Percentiles rank a stretch among this genome's conserved stretches.
phyloP scores from a whole-genome alignment of 2,888 invertebrate genomes.

The Cheilosia scutellata region DNA sequence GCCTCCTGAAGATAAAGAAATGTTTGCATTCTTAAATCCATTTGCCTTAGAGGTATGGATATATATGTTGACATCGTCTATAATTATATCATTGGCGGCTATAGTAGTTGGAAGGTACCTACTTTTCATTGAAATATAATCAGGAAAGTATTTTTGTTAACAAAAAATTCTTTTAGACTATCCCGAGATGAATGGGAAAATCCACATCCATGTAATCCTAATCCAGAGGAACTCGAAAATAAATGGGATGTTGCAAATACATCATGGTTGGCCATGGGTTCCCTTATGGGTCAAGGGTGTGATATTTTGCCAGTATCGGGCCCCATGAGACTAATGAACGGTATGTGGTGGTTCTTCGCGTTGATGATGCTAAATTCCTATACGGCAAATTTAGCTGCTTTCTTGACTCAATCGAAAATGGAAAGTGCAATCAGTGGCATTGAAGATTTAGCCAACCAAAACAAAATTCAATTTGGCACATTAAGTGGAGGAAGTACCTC shows the following conservation, averaged over 20 bases:
- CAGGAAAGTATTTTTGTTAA: not conserved
- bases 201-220: conserved; percentile 95
- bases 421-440: conserved; percentile 94
- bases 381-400: conserved; percentile 97
- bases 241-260: conserved; percentile 94
- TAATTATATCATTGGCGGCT: conserved; percentile 92
- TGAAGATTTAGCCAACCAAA: conserved; percentile 96
- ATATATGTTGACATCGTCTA: conserved; percentile 94
- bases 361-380: conserved; percentile 93
- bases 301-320: conserved; percentile 95
- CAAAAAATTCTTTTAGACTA: conserved; percentile 85
- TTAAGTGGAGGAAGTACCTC: conserved; percentile 95
- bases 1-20: conserved; percentile 90
- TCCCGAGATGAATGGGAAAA: conserved; percentile 97
- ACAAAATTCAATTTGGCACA: conserved; percentile 96
- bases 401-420: conserved; percentile 95
- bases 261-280: conserved; percentile 97
- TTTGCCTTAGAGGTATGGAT: conserved; percentile 95
- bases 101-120: conserved; percentile 93
- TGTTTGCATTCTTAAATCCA: conserved; percentile 96
- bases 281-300: conserved; percentile 96
- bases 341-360: conserved; percentile 93
- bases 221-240: conserved; percentile 94
- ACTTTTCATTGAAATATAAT: conserved; percentile 18
- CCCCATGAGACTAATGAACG: conserved; percentile 91